Percentiles rank a stretch among this genome's conserved stretches.
These are phyloP conservation scores for Vidua chalybeata DNA, from an alignment of 2,113 vertebrate species.

Conservation along the genomic window DNA sequence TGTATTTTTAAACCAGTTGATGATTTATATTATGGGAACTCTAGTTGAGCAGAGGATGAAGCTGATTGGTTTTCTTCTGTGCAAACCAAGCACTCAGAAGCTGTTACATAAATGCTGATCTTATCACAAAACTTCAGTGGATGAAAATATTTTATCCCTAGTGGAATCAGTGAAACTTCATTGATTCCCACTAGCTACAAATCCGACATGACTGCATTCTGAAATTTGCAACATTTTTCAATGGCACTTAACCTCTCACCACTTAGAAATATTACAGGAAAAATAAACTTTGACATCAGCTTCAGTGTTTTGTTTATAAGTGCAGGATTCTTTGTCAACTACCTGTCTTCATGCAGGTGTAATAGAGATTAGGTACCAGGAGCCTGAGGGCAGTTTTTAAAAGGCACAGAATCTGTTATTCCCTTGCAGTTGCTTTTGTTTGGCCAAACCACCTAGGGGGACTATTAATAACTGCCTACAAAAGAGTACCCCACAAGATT, in stretches of 20 bases:
- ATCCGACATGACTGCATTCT: neutral
- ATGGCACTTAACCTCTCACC: neutral
- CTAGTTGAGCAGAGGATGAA: neutral
- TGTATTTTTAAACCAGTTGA: neutral
- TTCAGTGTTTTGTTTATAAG: neutral
- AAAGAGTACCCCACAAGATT: neutral
- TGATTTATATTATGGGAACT: neutral
- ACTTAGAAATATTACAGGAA: neutral
- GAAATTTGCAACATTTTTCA: neutral
- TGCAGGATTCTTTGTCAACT: neutral
- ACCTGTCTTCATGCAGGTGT: neutral
- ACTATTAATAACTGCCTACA: neutral
- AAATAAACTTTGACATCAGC: neutral
- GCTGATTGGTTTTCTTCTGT: neutral
- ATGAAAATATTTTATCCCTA: neutral
- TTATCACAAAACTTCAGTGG: neutral
- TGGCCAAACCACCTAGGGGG: neutral
- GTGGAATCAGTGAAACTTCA: neutral
- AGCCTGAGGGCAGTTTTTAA: neutral
- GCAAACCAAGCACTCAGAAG: neutral
- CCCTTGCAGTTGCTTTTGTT: neutral
- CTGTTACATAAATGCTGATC: neutral
- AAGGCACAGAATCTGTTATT: neutral
- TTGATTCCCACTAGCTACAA: neutral
- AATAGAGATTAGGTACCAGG: neutral